Conservation (phyloP, 2,888 invertebrate genomes). For the Dryocosmus kuriphilus region DNA sequence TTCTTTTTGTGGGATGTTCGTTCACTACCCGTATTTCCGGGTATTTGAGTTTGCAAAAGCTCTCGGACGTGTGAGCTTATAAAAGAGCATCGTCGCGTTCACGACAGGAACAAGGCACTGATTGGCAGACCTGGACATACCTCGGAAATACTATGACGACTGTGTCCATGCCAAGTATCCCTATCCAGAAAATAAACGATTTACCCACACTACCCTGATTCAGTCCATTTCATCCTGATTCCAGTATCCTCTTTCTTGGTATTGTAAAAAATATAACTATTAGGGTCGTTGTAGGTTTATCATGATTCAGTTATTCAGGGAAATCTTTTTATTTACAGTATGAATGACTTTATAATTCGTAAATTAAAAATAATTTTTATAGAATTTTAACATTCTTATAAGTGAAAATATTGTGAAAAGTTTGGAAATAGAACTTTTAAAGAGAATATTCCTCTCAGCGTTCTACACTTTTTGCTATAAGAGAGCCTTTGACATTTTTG, state of each 20-base stretch:
- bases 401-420: no score
- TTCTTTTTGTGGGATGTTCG: not conserved
- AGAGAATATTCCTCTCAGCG: no score
- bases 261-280: not conserved
- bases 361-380: not conserved
- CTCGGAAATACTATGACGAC: not conserved
- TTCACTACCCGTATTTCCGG: not conserved
- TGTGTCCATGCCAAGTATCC: slow-evolving; percentile 17
- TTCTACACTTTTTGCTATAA: no score
- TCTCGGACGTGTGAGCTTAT: not conserved
- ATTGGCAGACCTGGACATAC: slow-evolving; percentile 9
- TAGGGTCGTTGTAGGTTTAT: not conserved
- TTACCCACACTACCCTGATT: not conserved
- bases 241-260: not conserved
- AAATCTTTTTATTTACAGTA: no score
- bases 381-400: not conserved
- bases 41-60: slow-evolving; percentile 2
- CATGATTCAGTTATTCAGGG: no score
- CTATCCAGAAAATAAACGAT: not conserved
- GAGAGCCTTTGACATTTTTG: no score
- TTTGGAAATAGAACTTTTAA: no score
- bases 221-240: not conserved
- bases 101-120: slow-evolving; percentile 1
- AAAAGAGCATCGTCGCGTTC: slow-evolving; percentile 26
- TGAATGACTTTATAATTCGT: not conserved